Evolutionary conservation across 2,113 vertebrate genomes (phyloP), one percentile per base, ranked within the genome.

Genomic region (Furnarius figulus): DNA sequence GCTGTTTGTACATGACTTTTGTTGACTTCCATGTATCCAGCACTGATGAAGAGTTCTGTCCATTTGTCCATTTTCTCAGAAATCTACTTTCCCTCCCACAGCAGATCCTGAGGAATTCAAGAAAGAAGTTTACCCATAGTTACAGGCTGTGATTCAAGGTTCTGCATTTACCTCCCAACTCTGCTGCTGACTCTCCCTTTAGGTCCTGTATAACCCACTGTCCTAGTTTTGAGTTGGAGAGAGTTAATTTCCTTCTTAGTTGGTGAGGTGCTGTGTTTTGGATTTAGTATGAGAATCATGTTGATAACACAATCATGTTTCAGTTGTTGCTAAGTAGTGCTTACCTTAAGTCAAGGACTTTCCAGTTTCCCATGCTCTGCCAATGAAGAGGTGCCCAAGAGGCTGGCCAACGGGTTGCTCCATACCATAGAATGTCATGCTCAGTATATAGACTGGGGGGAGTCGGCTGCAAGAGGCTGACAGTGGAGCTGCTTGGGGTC

Each of bases 91-190:
- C 21, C 59, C 10, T 84, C 39, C 24, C 37, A 47, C 35, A 44
- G 63, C 16, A 77, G 15, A 18, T 73, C 47, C 24, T 1, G 3
- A 75, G 62, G 35, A 40, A 42, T 81, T 50, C 1, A 8, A 68
- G 46, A 56, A 31, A 58, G 20, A 10, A 10, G 9, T 68, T 52
- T 71, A 37, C 20, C 35, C 8, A 1, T 33, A 55, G 59, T 52
- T 56, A 21, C 1, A 5, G 28, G 30, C 23, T 49, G 30, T n/a
- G 46, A 35, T 65, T 66, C 0, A 0, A 20, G 20, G 7, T 44
- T 78, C 66, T 71, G 7, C 19, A 25, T 55, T 86, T 44, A 73
- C 23, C 10, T 83, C 40, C 18, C 39, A 73, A 1, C 21, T 79
- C 75, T 49, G 31, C 9, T 3, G 1, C 75, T 35, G 44, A 22